A percentile compares a stretch with the other conserved stretches of the same genome.
Conservation (phyloP, 2,888 invertebrate species). For the Alsophila aescularia region DNA sequence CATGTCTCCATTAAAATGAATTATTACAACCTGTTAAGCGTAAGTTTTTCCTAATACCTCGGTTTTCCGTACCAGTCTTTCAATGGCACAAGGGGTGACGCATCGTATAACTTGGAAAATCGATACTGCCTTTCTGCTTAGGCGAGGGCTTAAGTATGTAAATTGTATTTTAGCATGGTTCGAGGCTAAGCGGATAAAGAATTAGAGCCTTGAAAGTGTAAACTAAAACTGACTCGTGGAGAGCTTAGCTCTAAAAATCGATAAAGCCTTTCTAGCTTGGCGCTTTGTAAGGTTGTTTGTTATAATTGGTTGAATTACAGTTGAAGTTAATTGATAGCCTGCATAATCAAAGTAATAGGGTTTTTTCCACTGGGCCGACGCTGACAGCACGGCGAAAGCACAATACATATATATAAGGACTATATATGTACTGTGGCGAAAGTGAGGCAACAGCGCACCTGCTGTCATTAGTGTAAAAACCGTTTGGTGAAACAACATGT, state of each 20-base stretch:
- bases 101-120: slow-evolving; percentile 51
- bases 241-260: not conserved
- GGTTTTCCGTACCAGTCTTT: slow-evolving; percentile 51
- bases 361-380: no score
- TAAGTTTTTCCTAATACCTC: slow-evolving; percentile 30
- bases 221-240: not conserved
- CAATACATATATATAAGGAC: no score
- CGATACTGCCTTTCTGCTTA: slow-evolving; percentile 45
- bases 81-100: slow-evolving; percentile 55
- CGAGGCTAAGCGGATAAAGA: slow-evolving; percentile 10
- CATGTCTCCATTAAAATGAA: slow-evolving; percentile 38
- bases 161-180: slow-evolving; percentile 12
- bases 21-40: slow-evolving; percentile 25
- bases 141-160: slow-evolving; percentile 20
- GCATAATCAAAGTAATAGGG: no score
- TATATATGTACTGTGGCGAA: no score
- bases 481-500: no score
- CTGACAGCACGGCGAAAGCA: no score
- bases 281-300: not conserved
- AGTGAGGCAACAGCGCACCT: no score
- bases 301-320: not conserved
- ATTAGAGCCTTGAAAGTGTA: not conserved
- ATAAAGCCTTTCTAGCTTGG: not conserved
- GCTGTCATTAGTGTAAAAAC: no score
- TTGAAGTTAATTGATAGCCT: not conserved